A percentile compares a stretch with the other conserved stretches of the same genome.
Conservation (phyloP, 2,797 vertebrate species). For the Phalloptychus januarius region DNA sequence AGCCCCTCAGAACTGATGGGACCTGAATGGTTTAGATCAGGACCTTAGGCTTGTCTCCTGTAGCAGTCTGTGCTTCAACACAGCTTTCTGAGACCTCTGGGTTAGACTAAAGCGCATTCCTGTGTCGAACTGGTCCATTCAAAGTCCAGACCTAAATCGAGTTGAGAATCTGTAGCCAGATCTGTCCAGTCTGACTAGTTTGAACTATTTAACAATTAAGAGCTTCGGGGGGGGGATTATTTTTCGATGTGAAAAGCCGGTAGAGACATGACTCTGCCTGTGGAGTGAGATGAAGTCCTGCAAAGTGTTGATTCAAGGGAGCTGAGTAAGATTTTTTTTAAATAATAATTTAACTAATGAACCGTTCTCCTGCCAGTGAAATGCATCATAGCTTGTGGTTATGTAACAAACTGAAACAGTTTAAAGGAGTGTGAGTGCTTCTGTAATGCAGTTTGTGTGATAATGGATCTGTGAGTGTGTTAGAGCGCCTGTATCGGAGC, state of each 20-base stretch:
- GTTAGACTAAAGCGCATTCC: background rate
- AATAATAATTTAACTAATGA: background rate
- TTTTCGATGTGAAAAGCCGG: background rate
- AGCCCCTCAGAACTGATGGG: background rate
- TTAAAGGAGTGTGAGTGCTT: background rate
- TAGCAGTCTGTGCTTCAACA: background rate
- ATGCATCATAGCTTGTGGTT: background rate
- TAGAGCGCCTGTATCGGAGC: conserved; percentile 44
- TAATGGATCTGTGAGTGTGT: background rate
- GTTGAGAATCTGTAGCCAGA: background rate
- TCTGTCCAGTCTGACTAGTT: background rate
- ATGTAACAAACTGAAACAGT: background rate
- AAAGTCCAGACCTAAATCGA: background rate
- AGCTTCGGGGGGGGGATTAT: background rate
- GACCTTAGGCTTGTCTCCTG: background rate
- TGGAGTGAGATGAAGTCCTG: background rate
- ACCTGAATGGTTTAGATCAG: background rate
- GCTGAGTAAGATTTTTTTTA: background rate
- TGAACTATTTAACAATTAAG: background rate
- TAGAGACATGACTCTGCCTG: background rate
- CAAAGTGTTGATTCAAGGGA: background rate
- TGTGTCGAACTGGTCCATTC: background rate
- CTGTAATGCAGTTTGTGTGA: background rate
- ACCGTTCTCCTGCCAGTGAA: background rate
- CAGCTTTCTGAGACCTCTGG: background rate